These are phyloP conservation scores for Dolichotis patagonum DNA, from an alignment of 2,113 vertebrate genomes.

Conservation along the genomic window DNA sequence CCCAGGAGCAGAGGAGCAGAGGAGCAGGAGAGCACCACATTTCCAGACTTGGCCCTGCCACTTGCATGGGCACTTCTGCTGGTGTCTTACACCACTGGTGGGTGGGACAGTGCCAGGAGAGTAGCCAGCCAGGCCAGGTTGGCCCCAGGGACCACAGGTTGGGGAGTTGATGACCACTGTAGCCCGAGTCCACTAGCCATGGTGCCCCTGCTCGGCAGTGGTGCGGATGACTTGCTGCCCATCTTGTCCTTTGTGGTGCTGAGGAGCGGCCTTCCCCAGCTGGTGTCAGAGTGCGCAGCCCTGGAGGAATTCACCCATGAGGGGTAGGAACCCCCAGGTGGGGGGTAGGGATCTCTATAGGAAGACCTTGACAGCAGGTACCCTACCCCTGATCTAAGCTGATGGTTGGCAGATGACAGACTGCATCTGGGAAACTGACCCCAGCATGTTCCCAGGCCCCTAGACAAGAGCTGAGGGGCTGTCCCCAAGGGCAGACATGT, in stretches of 20 bases:
- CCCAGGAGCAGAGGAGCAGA: background rate
- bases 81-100: background rate
- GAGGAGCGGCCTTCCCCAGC: slow-evolving; percentile 91
- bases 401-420: background rate
- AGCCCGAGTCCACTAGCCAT: background rate
- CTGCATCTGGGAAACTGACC: too few relatives aligned
- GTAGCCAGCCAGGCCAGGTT: background rate
- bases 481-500: background rate
- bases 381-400: background rate
- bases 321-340: slow-evolving; percentile 86
- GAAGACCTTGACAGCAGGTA: background rate
- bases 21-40: background rate
- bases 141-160: background rate
- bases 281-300: slow-evolving; percentile 94
- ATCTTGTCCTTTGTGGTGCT: slow-evolving; percentile 96
- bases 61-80: background rate
- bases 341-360: background rate
- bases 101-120: background rate
- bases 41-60: background rate
- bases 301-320: slow-evolving; percentile 98
- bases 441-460: background rate
- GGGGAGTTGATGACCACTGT: fast-evolving
- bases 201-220: slow-evolving; percentile 83
- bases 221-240: slow-evolving; percentile 95
- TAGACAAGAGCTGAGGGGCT: background rate